A percentile compares a stretch with the other conserved stretches of the same genome.
Evolutionary conservation across 2,888 invertebrate genomes (phyloP).

Genomic region (Metalampra italica): DNA sequence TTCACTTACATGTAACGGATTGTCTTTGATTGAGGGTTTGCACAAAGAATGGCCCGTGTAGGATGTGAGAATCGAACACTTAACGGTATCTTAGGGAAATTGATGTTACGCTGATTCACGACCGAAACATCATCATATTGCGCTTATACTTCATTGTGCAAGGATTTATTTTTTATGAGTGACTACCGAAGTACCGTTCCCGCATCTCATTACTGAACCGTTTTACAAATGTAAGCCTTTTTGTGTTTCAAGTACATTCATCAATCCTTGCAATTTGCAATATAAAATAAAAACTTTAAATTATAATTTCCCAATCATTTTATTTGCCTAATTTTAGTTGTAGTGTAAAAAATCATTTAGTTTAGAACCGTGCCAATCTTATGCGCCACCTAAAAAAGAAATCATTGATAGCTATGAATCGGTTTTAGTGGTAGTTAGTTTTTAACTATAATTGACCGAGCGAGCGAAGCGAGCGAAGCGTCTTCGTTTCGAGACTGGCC

Average conservation of each 20-base stretch:
- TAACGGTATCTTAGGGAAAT: conserved; percentile 35
- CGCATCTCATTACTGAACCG: background rate
- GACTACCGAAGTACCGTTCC: background rate
- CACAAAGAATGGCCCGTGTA: conserved; percentile 32
- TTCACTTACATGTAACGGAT: conserved; percentile 33
- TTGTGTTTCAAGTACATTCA: background rate
- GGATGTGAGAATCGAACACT: conserved; percentile 24
- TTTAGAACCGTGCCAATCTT: background rate
- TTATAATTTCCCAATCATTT: no score
- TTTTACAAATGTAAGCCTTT: background rate
- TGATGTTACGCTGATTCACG: conserved; percentile 16
- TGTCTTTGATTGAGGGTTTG: conserved; percentile 28
- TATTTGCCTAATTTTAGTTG: background rate
- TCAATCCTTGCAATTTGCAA: background rate
- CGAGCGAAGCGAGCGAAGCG: no score
- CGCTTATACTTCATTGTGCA: conserved; percentile 11
- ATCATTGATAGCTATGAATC: no score
- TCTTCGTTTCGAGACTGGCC: no score
- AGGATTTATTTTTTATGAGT: conserved; percentile 5
- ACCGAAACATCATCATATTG: conserved; percentile 6
- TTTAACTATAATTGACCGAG: no score
- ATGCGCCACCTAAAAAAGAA: no score
- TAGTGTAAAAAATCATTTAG: background rate
- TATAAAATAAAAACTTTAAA: no score
- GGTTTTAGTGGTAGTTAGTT: no score